These are phyloP conservation scores for Patella ulyssiponensis DNA, from an alignment of 2,888 invertebrate genomes.

Conservation along the genomic window DNA sequence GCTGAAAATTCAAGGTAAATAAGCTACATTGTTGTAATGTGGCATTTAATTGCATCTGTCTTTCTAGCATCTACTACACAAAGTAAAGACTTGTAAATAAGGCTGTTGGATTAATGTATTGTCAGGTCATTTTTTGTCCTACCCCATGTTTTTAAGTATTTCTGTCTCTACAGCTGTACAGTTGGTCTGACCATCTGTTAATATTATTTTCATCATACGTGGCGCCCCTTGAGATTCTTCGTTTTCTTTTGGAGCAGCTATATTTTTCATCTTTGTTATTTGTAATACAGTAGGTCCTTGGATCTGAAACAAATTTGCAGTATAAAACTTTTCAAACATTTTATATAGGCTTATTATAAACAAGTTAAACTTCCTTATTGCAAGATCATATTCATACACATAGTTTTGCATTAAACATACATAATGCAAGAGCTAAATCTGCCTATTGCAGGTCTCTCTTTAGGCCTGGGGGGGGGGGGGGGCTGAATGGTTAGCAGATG, in stretches of 20 bases:
- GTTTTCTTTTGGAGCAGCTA: conserved; percentile 90
- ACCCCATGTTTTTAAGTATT: conserved; percentile 79
- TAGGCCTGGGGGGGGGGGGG: no score
- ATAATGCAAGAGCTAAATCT: neutral
- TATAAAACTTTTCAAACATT: neutral
- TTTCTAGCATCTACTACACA: no score
- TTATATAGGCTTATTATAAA: neutral
- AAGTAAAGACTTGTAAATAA: no score
- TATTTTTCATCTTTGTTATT: conserved; percentile 89
- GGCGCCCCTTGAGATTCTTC: conserved; percentile 83
- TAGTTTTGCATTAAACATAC: neutral
- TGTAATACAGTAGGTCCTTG: conserved; percentile 80
- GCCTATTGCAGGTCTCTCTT: neutral
- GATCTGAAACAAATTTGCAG: conserved; percentile 71
- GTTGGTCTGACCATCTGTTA: conserved; percentile 87
- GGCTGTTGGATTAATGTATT: no score
- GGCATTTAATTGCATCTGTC: no score
- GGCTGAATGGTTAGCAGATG: no score
- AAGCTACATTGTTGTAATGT: no score
- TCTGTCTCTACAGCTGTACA: conserved; percentile 86
- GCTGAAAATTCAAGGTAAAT: no score
- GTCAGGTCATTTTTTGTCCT: conserved; percentile 4
- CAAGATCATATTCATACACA: neutral
- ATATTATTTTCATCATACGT: conserved; percentile 85
- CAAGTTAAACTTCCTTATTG: neutral